Conservation (phyloP, 2,888 invertebrate species). For the Alsophila aescularia region DNA sequence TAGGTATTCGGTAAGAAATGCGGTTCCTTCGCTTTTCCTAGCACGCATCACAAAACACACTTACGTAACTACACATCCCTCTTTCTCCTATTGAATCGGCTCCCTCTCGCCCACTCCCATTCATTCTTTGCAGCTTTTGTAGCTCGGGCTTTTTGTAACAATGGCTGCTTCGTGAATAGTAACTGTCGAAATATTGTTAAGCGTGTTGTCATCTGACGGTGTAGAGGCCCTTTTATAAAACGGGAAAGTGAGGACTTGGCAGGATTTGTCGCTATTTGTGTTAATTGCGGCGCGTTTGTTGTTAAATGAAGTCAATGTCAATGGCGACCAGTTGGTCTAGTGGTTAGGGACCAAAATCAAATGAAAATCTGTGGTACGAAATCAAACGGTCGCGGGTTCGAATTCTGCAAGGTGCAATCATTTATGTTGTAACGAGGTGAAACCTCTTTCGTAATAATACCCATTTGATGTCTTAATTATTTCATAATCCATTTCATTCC, state of each 20-base stretch:
- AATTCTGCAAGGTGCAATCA: too few species aligned
- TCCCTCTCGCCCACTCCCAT: conserved; percentile 67
- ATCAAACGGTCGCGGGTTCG: too few species aligned
- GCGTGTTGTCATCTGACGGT: conserved; percentile 60
- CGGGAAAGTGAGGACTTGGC: not conserved
- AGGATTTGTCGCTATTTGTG: not conserved
- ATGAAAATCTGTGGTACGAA: too few species aligned
- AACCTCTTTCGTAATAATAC: too few species aligned
- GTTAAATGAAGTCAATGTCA: not conserved
- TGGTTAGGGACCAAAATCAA: too few species aligned
- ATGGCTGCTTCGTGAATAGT: conserved; percentile 67
- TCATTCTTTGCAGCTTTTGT: conserved; percentile 81
- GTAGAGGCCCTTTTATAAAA: conserved; percentile 15
- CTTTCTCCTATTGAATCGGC: conserved; percentile 75
- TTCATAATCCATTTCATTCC: too few species aligned
- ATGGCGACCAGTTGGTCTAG: too few species aligned
- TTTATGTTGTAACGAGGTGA: too few species aligned
- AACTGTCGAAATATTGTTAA: conserved; percentile 78
- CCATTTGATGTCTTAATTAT: too few species aligned
- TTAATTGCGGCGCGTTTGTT: not conserved
- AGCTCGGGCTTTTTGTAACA: conserved; percentile 76
- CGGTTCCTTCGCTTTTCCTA: conserved; percentile 30
- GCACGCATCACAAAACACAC: conserved; percentile 75
- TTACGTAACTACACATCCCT: conserved; percentile 75
- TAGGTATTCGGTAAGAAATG: conserved; percentile 33